These are phyloP conservation scores for Hystrix cristata DNA, from an alignment of 2,113 vertebrate genomes.

Conservation along the genomic window DNA sequence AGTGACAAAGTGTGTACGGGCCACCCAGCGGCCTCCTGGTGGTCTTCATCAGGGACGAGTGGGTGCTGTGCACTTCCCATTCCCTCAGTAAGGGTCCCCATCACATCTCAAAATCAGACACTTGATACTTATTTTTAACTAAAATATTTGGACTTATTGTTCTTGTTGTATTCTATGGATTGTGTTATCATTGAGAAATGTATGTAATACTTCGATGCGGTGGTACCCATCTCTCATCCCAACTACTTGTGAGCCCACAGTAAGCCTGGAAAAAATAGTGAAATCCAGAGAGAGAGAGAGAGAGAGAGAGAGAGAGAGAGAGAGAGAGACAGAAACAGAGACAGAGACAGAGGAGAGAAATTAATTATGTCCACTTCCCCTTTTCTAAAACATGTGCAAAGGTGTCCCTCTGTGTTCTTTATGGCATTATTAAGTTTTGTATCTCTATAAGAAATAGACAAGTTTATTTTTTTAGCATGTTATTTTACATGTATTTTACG, in stretches of 20 bases:
- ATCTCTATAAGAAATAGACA: neutral
- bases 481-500: slow-evolving; percentile 25
- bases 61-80: neutral
- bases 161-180: neutral
- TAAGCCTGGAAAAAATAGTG: neutral
- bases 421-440: slow-evolving; percentile 30
- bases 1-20: neutral
- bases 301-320: neutral
- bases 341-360: neutral
- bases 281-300: neutral
- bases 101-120: neutral
- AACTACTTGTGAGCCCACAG: neutral
- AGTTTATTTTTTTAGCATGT: neutral
- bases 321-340: neutral
- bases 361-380: slow-evolving; percentile 28
- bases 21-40: neutral
- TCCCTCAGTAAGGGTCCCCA: neutral
- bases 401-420: neutral
- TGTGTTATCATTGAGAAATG: neutral
- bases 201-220: neutral
- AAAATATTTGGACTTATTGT: neutral
- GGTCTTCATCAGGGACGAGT: neutral
- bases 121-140: neutral
- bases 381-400: neutral
- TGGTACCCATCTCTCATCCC: neutral